Evolutionary conservation across 1,140 invertebrate species (phyloP).

Genomic region (Himalopsyche phryganea): DNA sequence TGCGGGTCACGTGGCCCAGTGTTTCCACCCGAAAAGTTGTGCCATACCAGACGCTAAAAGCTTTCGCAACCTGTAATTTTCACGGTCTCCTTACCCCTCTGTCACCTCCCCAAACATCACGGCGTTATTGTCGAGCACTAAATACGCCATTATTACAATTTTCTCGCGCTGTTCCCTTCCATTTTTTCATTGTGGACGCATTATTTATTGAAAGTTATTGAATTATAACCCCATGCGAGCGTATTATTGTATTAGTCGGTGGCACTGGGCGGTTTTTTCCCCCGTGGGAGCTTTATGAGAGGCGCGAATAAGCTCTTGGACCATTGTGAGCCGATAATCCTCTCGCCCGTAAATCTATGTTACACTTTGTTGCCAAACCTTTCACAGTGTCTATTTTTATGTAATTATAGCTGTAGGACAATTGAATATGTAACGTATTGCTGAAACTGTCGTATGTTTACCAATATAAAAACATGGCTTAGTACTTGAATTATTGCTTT

Average conservation of each 20-base stretch:
- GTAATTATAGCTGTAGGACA: no score
- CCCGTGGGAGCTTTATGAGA: constrained; percentile 14
- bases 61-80: constrained; percentile 26
- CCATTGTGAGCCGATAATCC: constrained; percentile 13
- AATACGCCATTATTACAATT: constrained; percentile 20
- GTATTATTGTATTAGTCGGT: constrained; percentile 5
- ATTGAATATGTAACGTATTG: no score
- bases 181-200: constrained; percentile 11
- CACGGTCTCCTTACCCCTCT: background rate
- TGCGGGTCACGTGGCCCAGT: constrained; percentile 2
- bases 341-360: constrained; percentile 12
- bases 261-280: constrained; percentile 3
- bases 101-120: constrained; percentile 16
- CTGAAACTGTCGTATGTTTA: no score
- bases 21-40: background rate
- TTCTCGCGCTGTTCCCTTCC: constrained; percentile 3
- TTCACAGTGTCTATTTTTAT: no score
- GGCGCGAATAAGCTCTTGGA: constrained; percentile 9
- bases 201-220: constrained; percentile 30
- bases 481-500: no score
- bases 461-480: no score
- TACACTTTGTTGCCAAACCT: no score
- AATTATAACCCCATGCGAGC: constrained; percentile 21
- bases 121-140: constrained; percentile 10
- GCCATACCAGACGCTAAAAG: constrained; percentile 6